These are phyloP conservation scores for Steatocranus sp. DNA, from an alignment of 2,797 vertebrate species.

Conservation along the genomic window DNA sequence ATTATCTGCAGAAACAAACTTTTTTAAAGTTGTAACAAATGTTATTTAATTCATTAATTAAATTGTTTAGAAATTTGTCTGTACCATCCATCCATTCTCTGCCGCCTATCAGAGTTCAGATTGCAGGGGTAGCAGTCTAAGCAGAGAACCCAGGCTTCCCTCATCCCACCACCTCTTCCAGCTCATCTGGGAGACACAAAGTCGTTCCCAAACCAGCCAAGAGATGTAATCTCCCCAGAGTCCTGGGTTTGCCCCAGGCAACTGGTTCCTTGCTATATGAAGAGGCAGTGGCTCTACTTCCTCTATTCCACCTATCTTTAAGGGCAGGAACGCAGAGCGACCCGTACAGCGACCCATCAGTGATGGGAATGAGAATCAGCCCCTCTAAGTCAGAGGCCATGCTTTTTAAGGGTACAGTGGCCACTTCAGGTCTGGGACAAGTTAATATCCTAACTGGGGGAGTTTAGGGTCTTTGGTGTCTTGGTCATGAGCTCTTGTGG, in stretches of 20 bases:
- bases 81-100: background rate
- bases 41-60: background rate
- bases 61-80: background rate
- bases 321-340: background rate
- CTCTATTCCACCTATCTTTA: background rate
- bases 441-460: background rate
- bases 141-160: background rate
- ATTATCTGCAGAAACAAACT: conserved; percentile 19
- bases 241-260: background rate
- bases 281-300: background rate
- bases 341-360: background rate
- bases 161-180: background rate
- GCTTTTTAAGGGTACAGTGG: background rate
- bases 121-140: background rate
- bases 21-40: conserved; percentile 1
- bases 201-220: background rate
- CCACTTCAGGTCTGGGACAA: background rate
- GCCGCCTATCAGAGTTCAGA: background rate
- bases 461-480: background rate
- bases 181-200: background rate
- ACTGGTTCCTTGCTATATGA: background rate
- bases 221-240: background rate
- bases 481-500: background rate
- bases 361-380: background rate
- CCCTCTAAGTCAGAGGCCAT: background rate